Evolutionary conservation across 2,888 invertebrate species (phyloP).

Genomic region (Drosophila ezoana): DNA sequence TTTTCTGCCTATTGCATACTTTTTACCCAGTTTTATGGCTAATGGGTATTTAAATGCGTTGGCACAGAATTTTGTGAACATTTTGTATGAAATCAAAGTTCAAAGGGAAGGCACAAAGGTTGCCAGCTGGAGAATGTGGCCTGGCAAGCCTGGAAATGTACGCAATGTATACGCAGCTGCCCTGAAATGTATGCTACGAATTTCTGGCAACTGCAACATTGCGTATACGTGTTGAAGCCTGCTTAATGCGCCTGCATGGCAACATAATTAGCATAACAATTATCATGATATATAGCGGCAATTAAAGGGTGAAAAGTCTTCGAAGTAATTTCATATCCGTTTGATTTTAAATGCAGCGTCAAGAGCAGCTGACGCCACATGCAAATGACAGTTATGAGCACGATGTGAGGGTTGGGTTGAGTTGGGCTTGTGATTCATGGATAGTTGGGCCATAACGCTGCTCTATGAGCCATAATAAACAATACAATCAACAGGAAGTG

Average conservation of each 20-base stretch:
- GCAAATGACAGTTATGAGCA: constrained; percentile 37
- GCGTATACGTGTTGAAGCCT: constrained; percentile 32
- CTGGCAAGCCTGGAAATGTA: too few relatives aligned
- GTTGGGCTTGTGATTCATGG: constrained; percentile 16
- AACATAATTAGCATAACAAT: constrained; percentile 44
- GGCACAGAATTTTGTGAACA: constrained; percentile 43
- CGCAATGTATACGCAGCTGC: too few relatives aligned
- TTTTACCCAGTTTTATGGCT: neutral
- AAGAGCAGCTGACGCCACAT: constrained; percentile 18
- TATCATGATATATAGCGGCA: constrained; percentile 15
- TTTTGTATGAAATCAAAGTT: constrained; percentile 55
- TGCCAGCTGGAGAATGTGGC: constrained; percentile 9
- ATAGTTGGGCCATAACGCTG: constrained; percentile 25
- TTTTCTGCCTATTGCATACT: neutral
- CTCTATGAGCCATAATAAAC: constrained; percentile 54
- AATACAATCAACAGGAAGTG: constrained; percentile 65
- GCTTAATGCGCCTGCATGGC: constrained; percentile 24
- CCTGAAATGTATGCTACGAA: constrained; percentile 25
- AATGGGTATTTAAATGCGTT: constrained; percentile 16
- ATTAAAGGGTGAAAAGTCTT: constrained; percentile 9
- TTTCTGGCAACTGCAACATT: neutral
- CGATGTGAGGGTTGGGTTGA: neutral
- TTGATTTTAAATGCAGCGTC: constrained; percentile 20
- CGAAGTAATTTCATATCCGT: constrained; percentile 24
- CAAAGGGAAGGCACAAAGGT: constrained; percentile 34